phyloP scores from a whole-genome alignment of 2,797 vertebrate genomes.

The Myoxocephalus aenaeus region DNA sequence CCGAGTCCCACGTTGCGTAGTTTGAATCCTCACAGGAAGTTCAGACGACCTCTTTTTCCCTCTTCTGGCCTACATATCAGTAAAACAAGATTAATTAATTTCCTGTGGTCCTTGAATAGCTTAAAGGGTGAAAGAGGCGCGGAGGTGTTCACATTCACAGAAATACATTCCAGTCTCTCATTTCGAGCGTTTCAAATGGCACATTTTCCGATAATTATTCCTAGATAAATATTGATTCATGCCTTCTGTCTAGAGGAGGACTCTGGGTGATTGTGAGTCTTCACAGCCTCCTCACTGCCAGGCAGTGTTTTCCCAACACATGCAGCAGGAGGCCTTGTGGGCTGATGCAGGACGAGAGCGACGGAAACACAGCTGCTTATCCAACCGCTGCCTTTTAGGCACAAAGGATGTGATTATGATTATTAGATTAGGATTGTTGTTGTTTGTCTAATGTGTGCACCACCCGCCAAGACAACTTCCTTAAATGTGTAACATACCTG shows the following conservation, averaged over 20 bases:
- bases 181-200: neutral
- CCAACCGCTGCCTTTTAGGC: slow-evolving; percentile 10
- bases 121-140: neutral
- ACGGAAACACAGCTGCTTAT: slow-evolving; percentile 17
- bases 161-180: neutral
- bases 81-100: neutral
- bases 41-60: neutral
- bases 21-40: slow-evolving; percentile 31
- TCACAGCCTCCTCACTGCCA: slow-evolving; percentile 57
- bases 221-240: slow-evolving; percentile 61
- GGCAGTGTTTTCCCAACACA: slow-evolving; percentile 65
- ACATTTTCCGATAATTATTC: neutral
- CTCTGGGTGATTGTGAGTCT: slow-evolving; percentile 35
- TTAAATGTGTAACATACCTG: too few relatives aligned
- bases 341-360: slow-evolving; percentile 22
- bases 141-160: too few relatives aligned
- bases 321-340: slow-evolving; percentile 63
- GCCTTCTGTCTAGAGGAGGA: slow-evolving; percentile 56
- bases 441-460: too few relatives aligned
- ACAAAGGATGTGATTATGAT: too few relatives aligned
- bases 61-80: slow-evolving; percentile 26
- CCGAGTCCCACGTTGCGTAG: slow-evolving; percentile 41
- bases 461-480: too few relatives aligned
- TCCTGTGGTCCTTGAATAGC: neutral
- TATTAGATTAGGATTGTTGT: too few relatives aligned